Conservation (phyloP, 2,797 vertebrate genomes). For the Mormyrops attenuatus region DNA sequence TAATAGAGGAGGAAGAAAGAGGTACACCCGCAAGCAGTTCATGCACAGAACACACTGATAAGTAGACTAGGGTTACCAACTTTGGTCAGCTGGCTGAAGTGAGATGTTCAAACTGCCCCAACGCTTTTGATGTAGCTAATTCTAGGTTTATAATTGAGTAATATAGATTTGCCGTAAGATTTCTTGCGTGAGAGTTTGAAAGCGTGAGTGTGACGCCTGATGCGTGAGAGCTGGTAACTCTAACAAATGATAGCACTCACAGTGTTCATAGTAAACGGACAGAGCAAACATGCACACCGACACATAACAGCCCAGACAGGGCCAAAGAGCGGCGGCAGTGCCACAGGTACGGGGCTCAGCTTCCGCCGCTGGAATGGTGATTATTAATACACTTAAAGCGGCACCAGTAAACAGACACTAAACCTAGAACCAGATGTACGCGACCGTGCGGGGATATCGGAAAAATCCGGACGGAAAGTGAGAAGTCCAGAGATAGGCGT, state of each 20-base stretch:
- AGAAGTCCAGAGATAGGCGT: background rate
- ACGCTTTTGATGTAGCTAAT: background rate
- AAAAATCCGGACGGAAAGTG: background rate
- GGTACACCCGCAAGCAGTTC: background rate
- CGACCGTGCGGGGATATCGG: background rate
- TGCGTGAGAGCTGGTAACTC: background rate
- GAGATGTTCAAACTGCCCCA: background rate
- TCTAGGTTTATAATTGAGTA: background rate
- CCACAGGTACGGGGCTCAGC: constrained; percentile 36
- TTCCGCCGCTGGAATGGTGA: constrained; percentile 24
- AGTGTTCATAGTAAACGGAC: too few species aligned
- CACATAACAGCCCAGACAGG: background rate
- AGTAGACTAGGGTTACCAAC: background rate
- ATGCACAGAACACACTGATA: background rate
- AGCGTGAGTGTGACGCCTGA: background rate
- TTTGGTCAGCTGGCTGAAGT: background rate
- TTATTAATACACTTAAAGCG: constrained; percentile 34
- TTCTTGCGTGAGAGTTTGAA: background rate
- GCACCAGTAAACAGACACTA: background rate
- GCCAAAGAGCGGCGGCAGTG: background rate
- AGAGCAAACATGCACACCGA: background rate
- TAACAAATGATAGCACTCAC: background rate
- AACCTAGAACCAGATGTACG: background rate
- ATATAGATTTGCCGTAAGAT: background rate
- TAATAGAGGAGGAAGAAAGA: background rate